A percentile compares a stretch with the other conserved stretches of the same genome.
These are phyloP conservation scores for Pecten maximus DNA, from an alignment of 2,888 invertebrate genomes.

Conservation along the genomic window DNA sequence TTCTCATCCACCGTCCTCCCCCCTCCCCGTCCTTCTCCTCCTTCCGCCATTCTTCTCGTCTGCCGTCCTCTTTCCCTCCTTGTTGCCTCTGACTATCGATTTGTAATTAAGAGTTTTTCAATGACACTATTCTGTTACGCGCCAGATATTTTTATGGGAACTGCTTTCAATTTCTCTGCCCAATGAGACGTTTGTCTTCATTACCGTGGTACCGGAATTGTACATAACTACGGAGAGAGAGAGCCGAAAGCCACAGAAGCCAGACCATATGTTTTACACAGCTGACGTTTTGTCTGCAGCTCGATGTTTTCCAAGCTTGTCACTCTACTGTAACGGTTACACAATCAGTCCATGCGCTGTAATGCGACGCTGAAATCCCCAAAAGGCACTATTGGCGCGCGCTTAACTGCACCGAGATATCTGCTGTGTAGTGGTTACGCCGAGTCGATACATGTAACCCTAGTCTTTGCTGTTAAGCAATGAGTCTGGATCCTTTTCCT, in stretches of 20 bases:
- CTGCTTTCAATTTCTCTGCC: background rate
- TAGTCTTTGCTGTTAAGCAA: too few species aligned
- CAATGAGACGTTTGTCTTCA: slow-evolving; percentile 13
- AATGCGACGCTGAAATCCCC: background rate
- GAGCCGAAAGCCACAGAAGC: background rate
- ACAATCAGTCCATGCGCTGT: too few species aligned
- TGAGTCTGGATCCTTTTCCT: too few species aligned
- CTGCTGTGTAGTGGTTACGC: background rate
- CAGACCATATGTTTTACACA: background rate
- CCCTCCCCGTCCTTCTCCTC: background rate
- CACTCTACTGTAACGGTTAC: too few species aligned
- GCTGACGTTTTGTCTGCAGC: background rate
- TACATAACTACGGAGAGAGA: background rate
- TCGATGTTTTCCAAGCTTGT: background rate
- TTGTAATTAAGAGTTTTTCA: background rate
- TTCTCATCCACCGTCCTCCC: too few species aligned
- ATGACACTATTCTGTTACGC: background rate
- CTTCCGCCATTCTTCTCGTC: too few species aligned
- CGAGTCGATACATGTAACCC: background rate
- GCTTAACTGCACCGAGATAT: background rate
- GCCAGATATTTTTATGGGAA: background rate
- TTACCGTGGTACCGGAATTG: background rate
- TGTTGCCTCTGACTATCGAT: background rate
- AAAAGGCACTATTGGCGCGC: background rate
- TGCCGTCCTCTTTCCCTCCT: too few species aligned